Base-by-base conservation (phyloP, 1,140 invertebrate species). In the Nephila pilipes region DNA sequence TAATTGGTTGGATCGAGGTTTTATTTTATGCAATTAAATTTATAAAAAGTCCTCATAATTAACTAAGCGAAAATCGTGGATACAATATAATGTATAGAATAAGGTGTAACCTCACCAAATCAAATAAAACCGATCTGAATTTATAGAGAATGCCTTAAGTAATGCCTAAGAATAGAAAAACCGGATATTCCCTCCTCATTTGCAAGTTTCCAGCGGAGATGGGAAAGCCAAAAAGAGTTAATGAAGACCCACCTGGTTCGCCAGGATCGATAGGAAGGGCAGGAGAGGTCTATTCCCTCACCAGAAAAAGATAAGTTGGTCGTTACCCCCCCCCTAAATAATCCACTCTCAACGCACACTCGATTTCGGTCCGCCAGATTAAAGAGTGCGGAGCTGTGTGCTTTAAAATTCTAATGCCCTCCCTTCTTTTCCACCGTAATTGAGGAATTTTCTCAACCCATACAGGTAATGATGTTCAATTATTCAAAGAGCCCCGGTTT, bases 271-370 rank as follows among this genome's bases (percentile, higher is more conserved):
- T 65, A 25, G n/a, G 10, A 65, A 65, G 46, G 46, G 12, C 63
- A 80, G 75, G 36, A 0, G 10, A 80, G 36, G 46, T 20, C 80
- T 54, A 81, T 55, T 46, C 80, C 46, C 38, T 81, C 80, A 12
- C 46, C 32, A 54, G 80, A 81, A 81, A 55, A 46, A 81, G 38
- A 54, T 54, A 81, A 81, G 80, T 54, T 81, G 46, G n/a, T 20
- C 80, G n/a, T 38, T 55, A 20, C n/a, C n/a, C n/a, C n/a, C n/a
- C n/a, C n/a, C 54, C 80, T 55, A 81, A 81, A 81, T 81, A 81
- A 81, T 81, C 80, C 80, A 54, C n/a, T 38, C 32, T 46, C 75
- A 80, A 38, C 32, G 18, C 75, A 80, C 75, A 36, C 32, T 46
- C 29, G 75, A 36, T 46, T 16, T 32, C 75, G 58, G 46, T 14